Evolutionary conservation across 1,140 invertebrate genomes (phyloP).

Genomic region (Heliothis subflexa): DNA sequence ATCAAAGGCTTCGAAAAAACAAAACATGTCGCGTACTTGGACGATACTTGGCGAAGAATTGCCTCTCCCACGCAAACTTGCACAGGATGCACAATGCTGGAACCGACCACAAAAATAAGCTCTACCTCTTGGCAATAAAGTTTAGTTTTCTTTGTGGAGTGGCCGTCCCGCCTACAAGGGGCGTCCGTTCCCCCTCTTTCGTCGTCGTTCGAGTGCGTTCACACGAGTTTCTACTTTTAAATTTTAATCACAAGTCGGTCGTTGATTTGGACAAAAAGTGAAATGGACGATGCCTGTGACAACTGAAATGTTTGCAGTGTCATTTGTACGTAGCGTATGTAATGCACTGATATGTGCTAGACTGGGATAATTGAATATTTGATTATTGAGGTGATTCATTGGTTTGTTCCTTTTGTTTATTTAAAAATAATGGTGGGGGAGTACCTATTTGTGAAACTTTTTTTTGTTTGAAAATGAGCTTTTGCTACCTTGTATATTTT

Average conservation of each 20-base stretch:
- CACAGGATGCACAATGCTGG: conserved; percentile 69
- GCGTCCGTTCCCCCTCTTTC: conserved; percentile 77
- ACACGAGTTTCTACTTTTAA: conserved; percentile 82
- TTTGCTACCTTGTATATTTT: too few species aligned
- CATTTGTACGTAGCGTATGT: conserved; percentile 23
- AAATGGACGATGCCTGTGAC: conserved; percentile 65
- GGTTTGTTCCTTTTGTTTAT: conserved; percentile 9
- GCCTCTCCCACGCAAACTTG: conserved; percentile 72
- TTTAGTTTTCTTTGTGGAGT: conserved; percentile 49
- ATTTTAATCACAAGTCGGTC: conserved; percentile 80
- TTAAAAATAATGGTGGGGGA: too few species aligned
- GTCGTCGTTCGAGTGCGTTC: conserved; percentile 73
- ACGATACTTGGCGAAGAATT: conserved; percentile 75
- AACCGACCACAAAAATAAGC: conserved; percentile 33
- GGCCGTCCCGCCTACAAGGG: conserved; percentile 79
- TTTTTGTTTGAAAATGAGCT: too few species aligned
- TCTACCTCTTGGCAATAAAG: conserved; percentile 52
- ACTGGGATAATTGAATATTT: conserved; percentile 32
- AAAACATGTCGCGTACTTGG: conserved; percentile 65
- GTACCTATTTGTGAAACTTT: too few species aligned
- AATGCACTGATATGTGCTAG: conserved; percentile 14
- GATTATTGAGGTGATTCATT: conserved; percentile 28
- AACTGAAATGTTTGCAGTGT: conserved; percentile 51
- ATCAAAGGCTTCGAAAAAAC: conserved; percentile 62
- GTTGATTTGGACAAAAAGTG: conserved; percentile 78